Conservation (phyloP, 2,797 vertebrate species). For the Spondyliosoma cantharus region DNA sequence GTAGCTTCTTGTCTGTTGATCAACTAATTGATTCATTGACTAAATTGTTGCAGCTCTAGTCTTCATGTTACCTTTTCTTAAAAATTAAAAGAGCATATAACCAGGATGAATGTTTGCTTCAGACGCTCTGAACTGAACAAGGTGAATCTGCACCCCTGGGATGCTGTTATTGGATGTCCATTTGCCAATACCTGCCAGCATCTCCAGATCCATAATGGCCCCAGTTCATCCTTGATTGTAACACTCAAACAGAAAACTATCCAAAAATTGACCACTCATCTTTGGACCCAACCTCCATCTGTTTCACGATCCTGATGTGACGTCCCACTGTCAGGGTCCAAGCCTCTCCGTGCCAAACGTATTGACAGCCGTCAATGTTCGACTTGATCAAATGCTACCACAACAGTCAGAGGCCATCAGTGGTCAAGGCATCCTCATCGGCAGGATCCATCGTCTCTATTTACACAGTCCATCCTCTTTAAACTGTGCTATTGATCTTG, state of each 20-base stretch:
- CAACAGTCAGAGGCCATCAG: conserved; percentile 69
- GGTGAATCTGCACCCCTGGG: conserved; percentile 23
- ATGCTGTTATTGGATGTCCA: conserved; percentile 19
- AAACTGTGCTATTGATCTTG: conserved; percentile 79
- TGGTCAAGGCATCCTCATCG: conserved; percentile 68
- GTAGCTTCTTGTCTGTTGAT: neutral
- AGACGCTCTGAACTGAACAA: conserved; percentile 15
- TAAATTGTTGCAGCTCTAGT: neutral
- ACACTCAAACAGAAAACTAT: conserved; percentile 23
- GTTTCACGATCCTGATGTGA: conserved; percentile 29
- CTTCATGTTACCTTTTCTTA: neutral
- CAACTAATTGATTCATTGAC: neutral
- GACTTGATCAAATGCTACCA: conserved; percentile 74
- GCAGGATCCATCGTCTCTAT: conserved; percentile 77
- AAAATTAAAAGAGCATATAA: neutral
- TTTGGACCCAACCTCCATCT: conserved; percentile 16
- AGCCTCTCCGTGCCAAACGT: conserved; percentile 40
- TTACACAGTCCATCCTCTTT: conserved; percentile 81
- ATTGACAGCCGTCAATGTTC: conserved; percentile 64
- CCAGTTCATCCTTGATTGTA: conserved; percentile 16
- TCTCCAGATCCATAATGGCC: conserved; percentile 37
- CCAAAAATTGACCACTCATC: conserved; percentile 26
- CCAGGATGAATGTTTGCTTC: neutral
- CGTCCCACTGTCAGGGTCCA: conserved; percentile 42
- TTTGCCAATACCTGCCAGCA: conserved; percentile 39